These are phyloP conservation scores for Rhinopomastus cyanomelas DNA, from an alignment of 2,113 vertebrate genomes.

Conservation along the genomic window DNA sequence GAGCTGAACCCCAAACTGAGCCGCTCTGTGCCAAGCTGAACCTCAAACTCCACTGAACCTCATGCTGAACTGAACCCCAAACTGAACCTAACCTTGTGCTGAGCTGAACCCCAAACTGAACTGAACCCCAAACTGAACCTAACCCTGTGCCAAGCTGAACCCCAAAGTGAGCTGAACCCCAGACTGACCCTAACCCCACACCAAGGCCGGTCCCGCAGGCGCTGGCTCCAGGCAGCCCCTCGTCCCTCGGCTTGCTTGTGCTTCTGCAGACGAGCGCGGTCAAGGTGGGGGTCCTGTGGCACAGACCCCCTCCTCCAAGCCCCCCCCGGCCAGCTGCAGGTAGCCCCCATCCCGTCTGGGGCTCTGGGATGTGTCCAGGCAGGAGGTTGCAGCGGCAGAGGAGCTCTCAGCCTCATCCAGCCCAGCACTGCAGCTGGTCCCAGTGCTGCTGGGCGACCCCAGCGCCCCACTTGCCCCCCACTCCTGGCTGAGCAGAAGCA, in stretches of 20 bases:
- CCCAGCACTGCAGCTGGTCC: not conserved
- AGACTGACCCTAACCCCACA: not conserved
- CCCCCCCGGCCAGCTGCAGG: not conserved
- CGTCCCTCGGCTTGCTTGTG: not conserved
- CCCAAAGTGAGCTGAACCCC: accelerated
- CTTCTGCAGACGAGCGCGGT: not conserved
- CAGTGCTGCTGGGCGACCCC: accelerated
- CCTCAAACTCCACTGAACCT: not conserved
- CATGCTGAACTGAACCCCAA: not conserved
- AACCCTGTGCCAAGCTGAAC: not conserved
- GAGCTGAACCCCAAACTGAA: not conserved
- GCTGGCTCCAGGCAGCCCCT: not conserved
- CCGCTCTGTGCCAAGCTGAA: accelerated
- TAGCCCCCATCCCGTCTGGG: not conserved
- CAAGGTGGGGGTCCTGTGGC: not conserved
- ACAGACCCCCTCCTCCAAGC: not conserved
- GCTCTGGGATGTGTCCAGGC: not conserved
- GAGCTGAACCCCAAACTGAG: too few relatives aligned
- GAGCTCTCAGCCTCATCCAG: too few relatives aligned
- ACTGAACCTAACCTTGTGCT: not conserved
- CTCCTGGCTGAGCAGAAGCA: not conserved
- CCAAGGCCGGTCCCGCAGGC: not conserved
- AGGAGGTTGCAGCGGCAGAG: not conserved
- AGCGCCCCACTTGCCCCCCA: not conserved
- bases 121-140: not conserved